These are phyloP conservation scores for Meda fulgida DNA, from an alignment of 2,797 vertebrate genomes.

Conservation along the genomic window DNA sequence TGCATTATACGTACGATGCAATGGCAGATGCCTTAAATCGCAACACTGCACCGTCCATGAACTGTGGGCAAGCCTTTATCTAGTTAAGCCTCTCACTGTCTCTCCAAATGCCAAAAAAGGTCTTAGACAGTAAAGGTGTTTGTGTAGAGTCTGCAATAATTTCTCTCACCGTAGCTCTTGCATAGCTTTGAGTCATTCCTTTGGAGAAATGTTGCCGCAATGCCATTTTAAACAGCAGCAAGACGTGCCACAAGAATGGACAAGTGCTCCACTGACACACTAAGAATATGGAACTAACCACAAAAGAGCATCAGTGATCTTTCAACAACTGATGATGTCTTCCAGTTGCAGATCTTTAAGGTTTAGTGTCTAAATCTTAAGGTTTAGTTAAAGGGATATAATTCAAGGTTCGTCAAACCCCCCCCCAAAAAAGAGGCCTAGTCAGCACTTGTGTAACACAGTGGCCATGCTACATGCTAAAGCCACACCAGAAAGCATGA, in stretches of 20 bases:
- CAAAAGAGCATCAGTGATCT: neutral
- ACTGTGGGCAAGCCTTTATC: neutral
- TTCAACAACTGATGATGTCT: slow-evolving; percentile 5
- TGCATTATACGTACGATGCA: slow-evolving; percentile 34
- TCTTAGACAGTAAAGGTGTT: slow-evolving; percentile 30
- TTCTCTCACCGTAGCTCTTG: neutral
- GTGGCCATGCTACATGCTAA: slow-evolving; percentile 35
- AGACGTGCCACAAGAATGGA: slow-evolving; percentile 29
- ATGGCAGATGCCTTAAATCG: slow-evolving; percentile 24
- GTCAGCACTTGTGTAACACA: slow-evolving; percentile 11
- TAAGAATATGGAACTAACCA: neutral
- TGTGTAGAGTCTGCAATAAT: neutral
- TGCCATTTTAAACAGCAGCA: slow-evolving; percentile 44
- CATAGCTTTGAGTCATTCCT: neutral
- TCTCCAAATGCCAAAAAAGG: slow-evolving; percentile 16
- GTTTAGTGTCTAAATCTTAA: neutral
- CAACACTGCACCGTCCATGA: slow-evolving; percentile 30
- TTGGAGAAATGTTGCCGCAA: slow-evolving; percentile 26
- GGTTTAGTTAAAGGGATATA: neutral
- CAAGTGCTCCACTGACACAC: neutral
- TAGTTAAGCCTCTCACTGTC: slow-evolving; percentile 17
- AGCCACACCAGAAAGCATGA: slow-evolving; percentile 12
- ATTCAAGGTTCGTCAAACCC: slow-evolving; percentile 6
- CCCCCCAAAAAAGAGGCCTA: neutral
- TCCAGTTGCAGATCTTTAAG: neutral